Evolutionary conservation across 2,888 invertebrate genomes (phyloP).

Genomic region (Rhagonycha lutea): DNA sequence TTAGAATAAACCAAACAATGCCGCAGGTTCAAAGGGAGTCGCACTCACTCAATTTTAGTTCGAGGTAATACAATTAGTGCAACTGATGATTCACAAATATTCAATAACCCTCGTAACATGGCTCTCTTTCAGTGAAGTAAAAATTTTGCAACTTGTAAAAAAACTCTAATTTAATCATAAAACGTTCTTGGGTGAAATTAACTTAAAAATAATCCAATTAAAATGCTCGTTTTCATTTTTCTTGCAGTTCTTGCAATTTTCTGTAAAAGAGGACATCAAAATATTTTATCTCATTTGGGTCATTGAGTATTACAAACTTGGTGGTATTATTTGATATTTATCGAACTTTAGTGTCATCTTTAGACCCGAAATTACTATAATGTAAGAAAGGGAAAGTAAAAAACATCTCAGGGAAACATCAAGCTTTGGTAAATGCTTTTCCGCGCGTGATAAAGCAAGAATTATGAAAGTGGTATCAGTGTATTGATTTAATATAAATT

Average conservation of each 20-base stretch:
- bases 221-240: background rate
- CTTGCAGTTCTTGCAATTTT: background rate
- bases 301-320: background rate
- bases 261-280: background rate
- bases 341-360: background rate
- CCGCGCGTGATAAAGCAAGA: background rate
- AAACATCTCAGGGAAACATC: background rate
- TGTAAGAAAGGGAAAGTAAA: background rate
- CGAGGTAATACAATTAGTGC: background rate
- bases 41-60: background rate
- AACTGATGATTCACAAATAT: background rate
- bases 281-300: background rate
- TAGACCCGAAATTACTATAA: background rate
- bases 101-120: background rate
- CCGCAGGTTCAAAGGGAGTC: background rate
- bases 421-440: background rate
- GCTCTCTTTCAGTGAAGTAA: background rate
- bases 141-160: background rate
- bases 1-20: background rate
- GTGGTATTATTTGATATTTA: background rate
- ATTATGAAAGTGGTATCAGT: background rate
- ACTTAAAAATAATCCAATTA: background rate
- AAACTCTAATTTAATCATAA: background rate
- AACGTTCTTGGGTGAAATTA: background rate
- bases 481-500: background rate